phyloP scores from a whole-genome alignment of 2,113 vertebrate genomes.

The Cygnus buccinator region DNA sequence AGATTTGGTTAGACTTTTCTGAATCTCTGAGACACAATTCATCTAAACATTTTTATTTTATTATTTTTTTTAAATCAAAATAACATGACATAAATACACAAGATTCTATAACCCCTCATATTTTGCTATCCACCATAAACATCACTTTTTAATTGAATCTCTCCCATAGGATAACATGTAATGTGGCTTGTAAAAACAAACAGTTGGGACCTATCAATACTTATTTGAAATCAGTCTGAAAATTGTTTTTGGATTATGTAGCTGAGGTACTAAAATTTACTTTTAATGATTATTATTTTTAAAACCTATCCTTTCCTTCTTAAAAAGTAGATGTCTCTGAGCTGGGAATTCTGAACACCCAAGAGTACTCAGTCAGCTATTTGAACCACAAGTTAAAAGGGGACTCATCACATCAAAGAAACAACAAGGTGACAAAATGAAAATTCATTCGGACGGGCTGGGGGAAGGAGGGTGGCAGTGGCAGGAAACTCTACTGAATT shows the following conservation, averaged over 20 bases:
- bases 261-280: neutral
- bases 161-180: neutral
- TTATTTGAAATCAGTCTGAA: neutral
- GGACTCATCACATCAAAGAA: neutral
- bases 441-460: neutral
- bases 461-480: neutral
- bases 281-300: neutral
- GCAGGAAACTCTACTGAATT: neutral
- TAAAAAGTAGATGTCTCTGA: neutral
- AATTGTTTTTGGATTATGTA: fast-evolving
- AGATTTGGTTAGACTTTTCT: neutral
- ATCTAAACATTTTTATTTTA: neutral
- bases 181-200: neutral
- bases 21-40: neutral
- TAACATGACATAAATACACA: neutral
- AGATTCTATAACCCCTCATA: neutral
- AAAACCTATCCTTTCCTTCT: neutral
- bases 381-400: neutral
- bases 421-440: neutral
- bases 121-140: neutral
- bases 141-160: neutral
- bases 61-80: neutral
- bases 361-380: neutral
- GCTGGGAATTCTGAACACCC: neutral
- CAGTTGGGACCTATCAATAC: neutral